A percentile compares a stretch with the other conserved stretches of the same genome.
phyloP scores from a whole-genome alignment of 30 jellyfish, hydroid and myxozoan species.

The Catostylus mosaicus region DNA sequence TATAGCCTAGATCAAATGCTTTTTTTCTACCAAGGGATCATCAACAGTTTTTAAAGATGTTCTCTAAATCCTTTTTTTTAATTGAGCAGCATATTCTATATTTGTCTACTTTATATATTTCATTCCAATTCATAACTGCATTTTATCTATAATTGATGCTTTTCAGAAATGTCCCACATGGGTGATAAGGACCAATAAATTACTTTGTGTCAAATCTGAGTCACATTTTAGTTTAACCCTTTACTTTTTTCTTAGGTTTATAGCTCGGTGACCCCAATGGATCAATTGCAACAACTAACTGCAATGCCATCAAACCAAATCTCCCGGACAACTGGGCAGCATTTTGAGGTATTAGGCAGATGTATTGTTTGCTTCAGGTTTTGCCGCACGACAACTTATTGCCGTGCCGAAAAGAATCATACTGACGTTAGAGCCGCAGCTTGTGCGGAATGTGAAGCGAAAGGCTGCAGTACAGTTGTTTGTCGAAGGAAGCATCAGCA shows the following conservation, averaged over 20 bases:
- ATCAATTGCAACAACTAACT: slow-evolving; percentile 36
- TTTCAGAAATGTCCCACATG: background rate
- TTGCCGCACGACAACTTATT: slow-evolving; percentile 97
- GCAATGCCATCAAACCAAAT: slow-evolving; percentile 55
- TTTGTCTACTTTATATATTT: background rate
- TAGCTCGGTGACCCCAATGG: slow-evolving; percentile 52
- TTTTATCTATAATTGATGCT: background rate
- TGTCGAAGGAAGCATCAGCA: slow-evolving; percentile 95
- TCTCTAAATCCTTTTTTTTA: no score
- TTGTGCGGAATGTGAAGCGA: slow-evolving; percentile 90
- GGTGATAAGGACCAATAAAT: no score
- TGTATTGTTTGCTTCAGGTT: slow-evolving; percentile 95
- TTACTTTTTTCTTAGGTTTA: slow-evolving; percentile 20
- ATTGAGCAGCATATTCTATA: no score
- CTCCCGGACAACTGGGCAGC: slow-evolving; percentile 86
- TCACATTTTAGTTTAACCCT: background rate
- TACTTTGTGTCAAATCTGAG: no score
- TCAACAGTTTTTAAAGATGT: no score
- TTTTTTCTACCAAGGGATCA: no score
- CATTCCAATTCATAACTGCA: background rate
- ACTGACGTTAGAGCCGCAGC: slow-evolving; percentile 96
- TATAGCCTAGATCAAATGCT: no score
- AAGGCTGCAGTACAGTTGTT: slow-evolving; percentile 94
- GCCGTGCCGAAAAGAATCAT: slow-evolving; percentile 98
- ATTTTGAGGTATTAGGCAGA: slow-evolving; percentile 96